Base-by-base conservation (phyloP, 2,888 invertebrate species). In the Drosophila quinaria region DNA sequence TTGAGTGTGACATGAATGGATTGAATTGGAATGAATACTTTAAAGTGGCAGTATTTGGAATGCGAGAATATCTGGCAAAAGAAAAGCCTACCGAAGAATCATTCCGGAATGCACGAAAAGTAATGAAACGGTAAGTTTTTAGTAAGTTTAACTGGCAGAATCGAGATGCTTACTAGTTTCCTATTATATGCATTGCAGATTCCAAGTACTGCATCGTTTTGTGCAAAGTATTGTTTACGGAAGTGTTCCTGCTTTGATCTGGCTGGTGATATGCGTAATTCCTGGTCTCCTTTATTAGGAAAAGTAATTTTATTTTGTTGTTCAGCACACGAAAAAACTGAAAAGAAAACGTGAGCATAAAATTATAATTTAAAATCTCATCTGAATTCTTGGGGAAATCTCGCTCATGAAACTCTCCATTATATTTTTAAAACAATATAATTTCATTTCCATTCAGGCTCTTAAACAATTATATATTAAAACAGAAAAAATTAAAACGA, bases 1-100 rank as follows among this genome's bases (percentile, higher is more conserved):
- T 96, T 91, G 95, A 95, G 11, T 97, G 97, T 92, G 95, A 95
- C 89, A 95, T 97, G 92, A 92, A 93, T 0, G 93, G 94, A 10
- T 93, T 97, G 19, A 93, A 95, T 79, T 98, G 98, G 98, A 91
- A 47, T 6, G 66, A 76, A 4, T 87, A 89, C 41, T 78, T 91
- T 47, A 71, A 78, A 37, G 62, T 64, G 13, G 97, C 97, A 90
- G 93, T 97, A 42, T 93, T 93, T 58, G 98, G 98, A 2, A 94
- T 97, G 58, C 94, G 97, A 66, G 92, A 94, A 59, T 96, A 96
- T 90, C 92, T 98, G 52, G 94, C 97, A 22, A 58, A 58, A 3
- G 56, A 58, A 29, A 25, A 22, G 11, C 46, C 35, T 0, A 58
- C 46, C 17, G 46, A 58, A 11, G 56, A 46, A 22, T 58, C 56